phyloP scores from a whole-genome alignment of 2,113 vertebrate genomes.

The Ancistrus triradiatus region DNA sequence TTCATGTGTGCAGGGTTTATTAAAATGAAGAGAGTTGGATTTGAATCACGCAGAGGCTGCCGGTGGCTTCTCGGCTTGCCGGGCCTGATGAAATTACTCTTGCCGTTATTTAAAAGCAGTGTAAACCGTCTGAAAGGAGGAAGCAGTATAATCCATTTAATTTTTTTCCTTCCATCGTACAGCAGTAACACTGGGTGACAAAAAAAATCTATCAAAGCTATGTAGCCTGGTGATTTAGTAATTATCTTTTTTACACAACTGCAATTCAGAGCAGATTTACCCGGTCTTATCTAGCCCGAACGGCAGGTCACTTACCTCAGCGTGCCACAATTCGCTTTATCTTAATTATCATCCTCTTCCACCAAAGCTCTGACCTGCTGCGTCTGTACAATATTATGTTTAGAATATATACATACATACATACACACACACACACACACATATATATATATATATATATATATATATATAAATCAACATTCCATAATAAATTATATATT shows the following conservation, averaged over 20 bases:
- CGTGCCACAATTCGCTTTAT: slow-evolving; percentile 68
- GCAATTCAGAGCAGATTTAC: slow-evolving; percentile 73
- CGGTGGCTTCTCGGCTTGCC: slow-evolving; percentile 71
- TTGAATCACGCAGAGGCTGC: slow-evolving; percentile 72
- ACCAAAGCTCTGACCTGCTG: slow-evolving; percentile 61
- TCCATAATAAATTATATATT: too few species aligned
- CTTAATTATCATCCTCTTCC: slow-evolving; percentile 65
- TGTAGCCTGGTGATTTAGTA: slow-evolving; percentile 74
- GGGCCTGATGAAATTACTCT: slow-evolving; percentile 74
- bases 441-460: too few species aligned
- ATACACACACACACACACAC: too few species aligned
- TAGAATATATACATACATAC: too few species aligned
- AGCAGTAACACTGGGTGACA: slow-evolving; percentile 68
- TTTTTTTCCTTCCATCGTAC: slow-evolving; percentile 68
- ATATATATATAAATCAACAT: too few species aligned
- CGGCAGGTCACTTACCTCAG: slow-evolving; percentile 74
- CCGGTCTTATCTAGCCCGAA: slow-evolving; percentile 70
- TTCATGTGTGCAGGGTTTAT: slow-evolving; percentile 61
- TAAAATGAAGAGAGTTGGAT: slow-evolving; percentile 75
- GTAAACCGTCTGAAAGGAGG: slow-evolving; percentile 76
- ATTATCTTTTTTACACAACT: slow-evolving; percentile 74
- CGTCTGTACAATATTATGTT: slow-evolving; percentile 59
- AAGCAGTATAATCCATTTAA: slow-evolving; percentile 76
- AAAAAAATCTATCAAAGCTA: slow-evolving; percentile 72
- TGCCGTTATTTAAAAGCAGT: slow-evolving; percentile 79